These are phyloP conservation scores for Notolabrus celidotus DNA, from an alignment of 2,797 vertebrate species.

Conservation along the genomic window DNA sequence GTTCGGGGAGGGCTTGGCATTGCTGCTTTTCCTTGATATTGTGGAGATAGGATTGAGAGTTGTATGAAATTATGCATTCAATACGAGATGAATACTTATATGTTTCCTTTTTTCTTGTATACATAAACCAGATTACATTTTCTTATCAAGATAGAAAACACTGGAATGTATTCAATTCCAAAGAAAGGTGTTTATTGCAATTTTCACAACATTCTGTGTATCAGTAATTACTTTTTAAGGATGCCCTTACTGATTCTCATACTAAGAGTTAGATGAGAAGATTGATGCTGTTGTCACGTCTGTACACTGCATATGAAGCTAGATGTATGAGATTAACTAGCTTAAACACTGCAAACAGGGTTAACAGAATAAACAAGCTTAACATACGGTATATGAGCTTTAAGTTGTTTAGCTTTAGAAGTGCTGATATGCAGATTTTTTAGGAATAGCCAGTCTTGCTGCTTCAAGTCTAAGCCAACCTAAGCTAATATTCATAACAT, in stretches of 20 bases:
- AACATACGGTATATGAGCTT: background rate
- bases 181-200: no score
- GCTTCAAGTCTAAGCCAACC: background rate
- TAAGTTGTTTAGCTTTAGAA: background rate
- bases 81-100: background rate
- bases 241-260: background rate
- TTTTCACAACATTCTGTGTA: background rate
- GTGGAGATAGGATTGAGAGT: constrained; percentile 27
- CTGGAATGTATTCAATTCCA: background rate
- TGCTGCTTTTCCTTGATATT: constrained; percentile 44
- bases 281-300: background rate
- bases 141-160: no score
- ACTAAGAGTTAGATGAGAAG: background rate
- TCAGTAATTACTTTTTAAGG: background rate
- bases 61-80: constrained; percentile 23
- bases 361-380: background rate
- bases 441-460: background rate
- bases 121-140: no score
- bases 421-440: background rate
- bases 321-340: background rate
- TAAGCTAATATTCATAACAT: constrained; percentile 1
- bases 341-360: background rate
- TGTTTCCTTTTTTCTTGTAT: no score
- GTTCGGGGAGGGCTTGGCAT: constrained; percentile 20
- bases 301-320: background rate